Base-by-base conservation (phyloP, 1,140 invertebrate species). In the Agraylea sexmaculata region DNA sequence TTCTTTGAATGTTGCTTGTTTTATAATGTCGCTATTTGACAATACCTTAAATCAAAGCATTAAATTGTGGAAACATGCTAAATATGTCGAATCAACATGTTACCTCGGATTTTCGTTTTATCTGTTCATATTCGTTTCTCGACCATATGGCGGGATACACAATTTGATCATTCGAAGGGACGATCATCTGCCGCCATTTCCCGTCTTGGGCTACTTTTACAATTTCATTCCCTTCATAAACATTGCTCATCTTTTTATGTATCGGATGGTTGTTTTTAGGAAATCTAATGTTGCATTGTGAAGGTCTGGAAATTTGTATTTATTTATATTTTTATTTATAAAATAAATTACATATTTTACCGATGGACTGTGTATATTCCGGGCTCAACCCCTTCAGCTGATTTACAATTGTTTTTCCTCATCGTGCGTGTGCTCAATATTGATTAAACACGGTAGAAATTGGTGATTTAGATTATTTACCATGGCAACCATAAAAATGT, bases 91-190 rank as follows among this genome's bases (percentile, higher is more conserved):
- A 17, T 27, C 2, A 27, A 4, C n/a, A n/a, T n/a, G n/a, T 28
- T 28, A 64, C 61, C 53, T 50, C 57, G 3, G 61, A 59, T 35
- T 62, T 58, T 42, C 57, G 53, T 50, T 56, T 56, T 18, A 66
- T 41, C 25, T 58, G 44, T 4, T 64, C 54, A 42, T 52, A 65
- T 21, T 64, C 56, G 1, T 45, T 42, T 33, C 59, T 58, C 10
- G 57, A 54, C 53, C 62, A 62, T 4, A 66, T 50, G 2, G 59
- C 58, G 1, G 64, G 64, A 37, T 66, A 66, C 28, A 49, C 53
- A 46, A 59, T 64, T 10, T 52, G 54, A n/a, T 57, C 47, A 0
- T 33, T 51, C 37, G 54, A 57, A 0, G 64, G 62, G 2, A 66
- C 44, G 4, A 63, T 29, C 5, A 65, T 37, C 2, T 42, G n/a